These are phyloP conservation scores for Synanthedon vespiformis DNA, from an alignment of 2,888 invertebrate species.

Conservation along the genomic window DNA sequence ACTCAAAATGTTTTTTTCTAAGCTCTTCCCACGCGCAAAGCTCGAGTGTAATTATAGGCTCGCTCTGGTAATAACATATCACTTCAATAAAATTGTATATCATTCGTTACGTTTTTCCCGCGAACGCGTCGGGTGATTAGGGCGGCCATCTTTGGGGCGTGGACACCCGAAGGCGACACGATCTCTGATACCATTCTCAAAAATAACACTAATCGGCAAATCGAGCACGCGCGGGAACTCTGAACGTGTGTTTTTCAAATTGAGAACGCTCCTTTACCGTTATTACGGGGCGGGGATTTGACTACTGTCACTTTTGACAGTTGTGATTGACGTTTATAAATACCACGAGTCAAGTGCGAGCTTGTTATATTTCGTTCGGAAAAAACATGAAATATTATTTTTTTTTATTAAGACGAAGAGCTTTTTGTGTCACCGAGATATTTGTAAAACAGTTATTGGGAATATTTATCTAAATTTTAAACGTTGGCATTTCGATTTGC, in stretches of 20 bases:
- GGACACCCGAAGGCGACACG: conserved; percentile 63
- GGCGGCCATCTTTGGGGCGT: conserved; percentile 69
- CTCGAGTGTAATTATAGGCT: conserved; percentile 63
- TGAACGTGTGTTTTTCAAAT: conserved; percentile 67
- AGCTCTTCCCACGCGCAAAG: conserved; percentile 66
- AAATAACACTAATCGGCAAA: conserved; percentile 68
- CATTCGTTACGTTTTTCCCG: conserved; percentile 59
- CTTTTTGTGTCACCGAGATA: conserved; percentile 33
- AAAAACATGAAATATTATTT: conserved; percentile 41
- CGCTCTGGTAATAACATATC: conserved; percentile 64
- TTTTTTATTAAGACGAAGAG: conserved; percentile 39
- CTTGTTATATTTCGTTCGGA: conserved; percentile 42
- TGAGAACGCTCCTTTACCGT: conserved; percentile 55
- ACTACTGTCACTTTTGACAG: conserved; percentile 67
- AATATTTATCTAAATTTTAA: neutral
- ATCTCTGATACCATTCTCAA: conserved; percentile 66
- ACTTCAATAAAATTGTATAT: conserved; percentile 69
- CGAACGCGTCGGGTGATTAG: conserved; percentile 60
- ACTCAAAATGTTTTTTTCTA: conserved; percentile 56
- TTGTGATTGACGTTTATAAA: conserved; percentile 66
- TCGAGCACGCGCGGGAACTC: conserved; percentile 59
- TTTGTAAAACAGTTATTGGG: conserved; percentile 2
- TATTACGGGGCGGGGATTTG: conserved; percentile 60
- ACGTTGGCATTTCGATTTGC: neutral
- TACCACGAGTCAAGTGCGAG: conserved; percentile 57